Evolutionary conservation across 2,888 invertebrate genomes (phyloP).

Genomic region (Syrphus vitripennis): DNA sequence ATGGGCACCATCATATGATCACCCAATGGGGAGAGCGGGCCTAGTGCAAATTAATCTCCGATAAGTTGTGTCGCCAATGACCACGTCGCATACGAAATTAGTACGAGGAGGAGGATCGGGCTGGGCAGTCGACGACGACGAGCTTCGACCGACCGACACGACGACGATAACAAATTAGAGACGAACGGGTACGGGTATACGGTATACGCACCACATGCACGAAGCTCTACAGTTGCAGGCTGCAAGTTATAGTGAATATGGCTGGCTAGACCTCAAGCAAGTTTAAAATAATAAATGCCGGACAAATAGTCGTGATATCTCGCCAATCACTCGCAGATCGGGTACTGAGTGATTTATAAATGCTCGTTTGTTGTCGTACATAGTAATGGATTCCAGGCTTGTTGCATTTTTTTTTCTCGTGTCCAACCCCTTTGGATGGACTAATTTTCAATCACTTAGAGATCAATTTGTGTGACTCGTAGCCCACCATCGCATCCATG

Average conservation of each 20-base stretch:
- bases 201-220: constrained; percentile 28
- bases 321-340: constrained; percentile 71
- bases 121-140: not conserved
- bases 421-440: constrained; percentile 62
- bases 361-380: constrained; percentile 66
- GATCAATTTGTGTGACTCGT: constrained; percentile 69
- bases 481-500: constrained; percentile 69
- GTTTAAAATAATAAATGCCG: constrained; percentile 69
- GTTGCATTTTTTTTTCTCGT: constrained; percentile 15
- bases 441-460: constrained; percentile 71
- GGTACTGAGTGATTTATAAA: constrained; percentile 71
- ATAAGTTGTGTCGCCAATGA: constrained; percentile 68
- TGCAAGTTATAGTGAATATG: not conserved
- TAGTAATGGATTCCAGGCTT: constrained; percentile 67
- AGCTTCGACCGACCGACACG: not conserved
- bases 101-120: constrained; percentile 62
- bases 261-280: constrained; percentile 32
- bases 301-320: constrained; percentile 72
- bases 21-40: constrained; percentile 46
- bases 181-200: not conserved
- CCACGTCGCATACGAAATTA: constrained; percentile 70
- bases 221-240: not conserved
- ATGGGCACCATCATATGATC: not conserved
- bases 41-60: constrained; percentile 70
- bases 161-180: not conserved